These are phyloP conservation scores for Sturnus vulgaris DNA, from an alignment of 2,113 vertebrate species.

Conservation along the genomic window DNA sequence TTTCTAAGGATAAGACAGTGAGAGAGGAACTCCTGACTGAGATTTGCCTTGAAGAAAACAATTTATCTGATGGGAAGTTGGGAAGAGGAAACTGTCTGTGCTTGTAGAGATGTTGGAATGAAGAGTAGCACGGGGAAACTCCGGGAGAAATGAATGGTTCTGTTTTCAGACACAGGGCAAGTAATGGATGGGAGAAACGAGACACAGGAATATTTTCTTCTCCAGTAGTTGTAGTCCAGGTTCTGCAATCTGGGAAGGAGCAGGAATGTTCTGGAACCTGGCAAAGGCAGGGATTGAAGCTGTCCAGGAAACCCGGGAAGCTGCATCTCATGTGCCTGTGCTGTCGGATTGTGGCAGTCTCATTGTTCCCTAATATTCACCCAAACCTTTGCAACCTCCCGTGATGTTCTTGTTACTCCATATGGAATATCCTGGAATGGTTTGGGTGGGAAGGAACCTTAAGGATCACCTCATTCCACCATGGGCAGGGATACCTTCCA, in stretches of 20 bases:
- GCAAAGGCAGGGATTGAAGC: neutral
- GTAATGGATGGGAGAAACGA: neutral
- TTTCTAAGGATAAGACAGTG: neutral
- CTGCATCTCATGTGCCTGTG: neutral
- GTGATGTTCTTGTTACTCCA: neutral
- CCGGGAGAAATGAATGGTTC: neutral
- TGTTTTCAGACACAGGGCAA: neutral
- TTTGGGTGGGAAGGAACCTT: neutral
- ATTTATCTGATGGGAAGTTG: neutral
- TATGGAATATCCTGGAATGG: neutral
- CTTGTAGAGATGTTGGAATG: neutral
- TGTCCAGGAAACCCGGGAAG: neutral
- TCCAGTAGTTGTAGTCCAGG: neutral
- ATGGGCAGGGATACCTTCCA: neutral
- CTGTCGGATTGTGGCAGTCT: neutral
- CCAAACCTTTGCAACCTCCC: neutral
- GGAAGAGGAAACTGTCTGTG: neutral
- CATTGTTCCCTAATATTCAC: fast-evolving
- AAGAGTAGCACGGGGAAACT: neutral
- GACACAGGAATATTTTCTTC: neutral
- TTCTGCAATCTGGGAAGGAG: neutral
- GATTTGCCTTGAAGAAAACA: neutral
- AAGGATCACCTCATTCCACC: fast-evolving
- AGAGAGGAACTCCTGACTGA: neutral
- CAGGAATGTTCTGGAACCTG: neutral